Base-by-base conservation (phyloP, 1,140 invertebrate genomes). In the Brachionus rotundiformis region DNA sequence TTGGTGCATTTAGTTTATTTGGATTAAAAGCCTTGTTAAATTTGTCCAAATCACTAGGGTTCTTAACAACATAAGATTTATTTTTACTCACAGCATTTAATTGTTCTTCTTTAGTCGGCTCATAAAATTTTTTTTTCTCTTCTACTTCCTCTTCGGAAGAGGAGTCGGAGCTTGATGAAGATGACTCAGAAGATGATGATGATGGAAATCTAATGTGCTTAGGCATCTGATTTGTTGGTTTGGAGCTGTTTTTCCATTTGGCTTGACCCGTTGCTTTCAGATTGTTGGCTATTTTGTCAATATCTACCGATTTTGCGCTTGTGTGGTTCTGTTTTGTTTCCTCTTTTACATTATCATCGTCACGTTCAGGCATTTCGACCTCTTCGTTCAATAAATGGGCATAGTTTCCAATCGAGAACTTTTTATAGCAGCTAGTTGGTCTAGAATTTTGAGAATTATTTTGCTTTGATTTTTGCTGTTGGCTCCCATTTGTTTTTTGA, bases 371-470 rank as follows among this genome's bases (percentile, higher is more conserved):
- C 54, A 36, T 16, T 13, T 54, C 23, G 5, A 19, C 41, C 10
- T 49, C 31, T n/a, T 79, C 76, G 11, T 79, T 54, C 16, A 79
- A 63, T 63, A 79, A 59, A 39, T 79, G 76, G 31, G 31, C 76
- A 79, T 79, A 79, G 23, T 33, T 79, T 31, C 76, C 76, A 39
- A 79, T 79, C 13, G 76, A 47, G 19, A 79, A 79, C 25, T 79
- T 79, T 79, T 79, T 79, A 11, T 79, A 79, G 11, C 76, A 79
- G 10, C 29, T 73, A 0, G 6, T 44, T 25, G 23, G n/a, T 5
- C 16, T 39, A 3, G 31, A 49, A 4, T 47, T 25, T 27, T 79
- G 27, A 5, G 39, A 6, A 23, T 29, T 36, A n/a, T n/a, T 49
- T 31, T 79, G 75, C 44, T 31, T 77, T 27, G 3, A 23, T 36